Evolutionary conservation across 2,888 invertebrate genomes (phyloP).

Genomic region (Eutolmus rufibarbis): DNA sequence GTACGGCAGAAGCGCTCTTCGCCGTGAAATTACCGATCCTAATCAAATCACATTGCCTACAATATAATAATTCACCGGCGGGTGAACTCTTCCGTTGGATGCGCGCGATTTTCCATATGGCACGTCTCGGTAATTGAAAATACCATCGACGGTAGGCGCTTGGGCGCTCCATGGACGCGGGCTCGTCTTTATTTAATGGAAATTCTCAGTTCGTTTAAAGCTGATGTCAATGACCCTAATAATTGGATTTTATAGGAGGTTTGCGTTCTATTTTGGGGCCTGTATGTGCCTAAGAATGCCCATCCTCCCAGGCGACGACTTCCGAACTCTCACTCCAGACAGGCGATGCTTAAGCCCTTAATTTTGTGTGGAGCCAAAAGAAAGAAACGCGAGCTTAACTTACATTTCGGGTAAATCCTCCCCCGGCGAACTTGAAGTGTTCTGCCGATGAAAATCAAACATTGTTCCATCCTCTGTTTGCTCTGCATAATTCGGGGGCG

Average conservation of each 20-base stretch:
- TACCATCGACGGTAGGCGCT: background rate
- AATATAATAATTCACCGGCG: background rate
- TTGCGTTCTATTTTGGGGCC: background rate
- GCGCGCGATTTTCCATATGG: conserved; percentile 1
- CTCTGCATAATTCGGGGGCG: background rate
- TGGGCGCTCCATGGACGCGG: background rate
- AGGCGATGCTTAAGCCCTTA: background rate
- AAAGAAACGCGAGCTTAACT: background rate
- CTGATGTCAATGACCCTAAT: background rate
- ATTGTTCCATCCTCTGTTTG: background rate
- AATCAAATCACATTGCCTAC: background rate
- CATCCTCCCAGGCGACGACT: background rate
- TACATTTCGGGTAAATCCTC: background rate
- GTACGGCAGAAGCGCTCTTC: background rate
- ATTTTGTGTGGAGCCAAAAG: background rate
- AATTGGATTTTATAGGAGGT: background rate
- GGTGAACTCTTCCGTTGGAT: background rate
- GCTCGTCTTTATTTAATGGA: background rate
- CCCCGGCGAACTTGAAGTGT: background rate
- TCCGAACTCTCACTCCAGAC: background rate
- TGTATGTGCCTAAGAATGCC: background rate
- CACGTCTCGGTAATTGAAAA: conserved; percentile 11
- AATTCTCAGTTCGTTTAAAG: background rate
- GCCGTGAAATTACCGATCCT: background rate
- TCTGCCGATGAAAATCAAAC: conserved; percentile 11